phyloP scores from a whole-genome alignment of 2,797 vertebrate species.

The Myiothlypis chrysogaster region DNA sequence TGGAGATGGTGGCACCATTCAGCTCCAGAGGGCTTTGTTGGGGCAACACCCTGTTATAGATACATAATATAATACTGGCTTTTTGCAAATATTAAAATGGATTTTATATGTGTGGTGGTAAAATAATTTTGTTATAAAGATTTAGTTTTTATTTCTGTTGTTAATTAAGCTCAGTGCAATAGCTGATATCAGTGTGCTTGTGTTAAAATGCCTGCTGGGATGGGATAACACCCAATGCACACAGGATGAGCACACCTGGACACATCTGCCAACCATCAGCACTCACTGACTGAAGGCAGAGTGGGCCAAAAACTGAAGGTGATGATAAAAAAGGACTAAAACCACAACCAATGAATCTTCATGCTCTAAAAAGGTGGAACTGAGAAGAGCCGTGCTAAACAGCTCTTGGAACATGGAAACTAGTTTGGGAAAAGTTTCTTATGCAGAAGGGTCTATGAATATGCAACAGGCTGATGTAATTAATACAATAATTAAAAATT shows the following conservation, averaged over 20 bases:
- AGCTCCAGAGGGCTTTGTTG: no score
- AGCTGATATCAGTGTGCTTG: neutral
- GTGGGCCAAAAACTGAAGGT: no score
- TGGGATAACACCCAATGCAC: neutral
- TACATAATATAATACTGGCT: no score
- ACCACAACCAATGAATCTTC: neutral
- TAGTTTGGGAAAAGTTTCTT: neutral
- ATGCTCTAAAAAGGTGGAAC: accelerated
- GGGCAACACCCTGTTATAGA: no score
- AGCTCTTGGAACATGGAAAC: neutral
- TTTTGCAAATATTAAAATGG: no score
- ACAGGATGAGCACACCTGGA: neutral
- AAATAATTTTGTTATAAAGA: neutral
- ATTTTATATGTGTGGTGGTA: neutral
- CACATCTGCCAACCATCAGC: neutral
- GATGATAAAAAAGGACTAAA: neutral
- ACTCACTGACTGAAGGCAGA: neutral
- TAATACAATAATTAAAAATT: no score
- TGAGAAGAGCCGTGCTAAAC: neutral
- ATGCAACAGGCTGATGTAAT: neutral
- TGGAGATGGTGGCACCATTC: no score
- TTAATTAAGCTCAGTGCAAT: neutral
- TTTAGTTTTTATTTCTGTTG: neutral
- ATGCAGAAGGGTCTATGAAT: no score
- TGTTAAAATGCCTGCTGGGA: neutral